Base-by-base conservation (phyloP, 2,113 vertebrate species). In the Astur gentilis region DNA sequence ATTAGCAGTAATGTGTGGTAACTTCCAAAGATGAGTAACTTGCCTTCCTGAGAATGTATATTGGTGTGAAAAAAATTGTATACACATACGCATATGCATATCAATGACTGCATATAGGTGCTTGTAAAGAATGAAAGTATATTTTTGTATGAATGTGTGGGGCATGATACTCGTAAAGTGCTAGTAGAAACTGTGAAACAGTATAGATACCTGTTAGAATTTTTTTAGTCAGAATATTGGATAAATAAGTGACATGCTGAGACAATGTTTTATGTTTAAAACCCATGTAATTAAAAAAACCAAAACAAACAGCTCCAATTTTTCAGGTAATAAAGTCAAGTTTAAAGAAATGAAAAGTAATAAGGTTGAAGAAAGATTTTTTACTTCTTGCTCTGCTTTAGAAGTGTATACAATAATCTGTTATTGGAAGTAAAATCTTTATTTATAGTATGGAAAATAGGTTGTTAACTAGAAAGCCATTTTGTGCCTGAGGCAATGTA, bases 201-300 rank as follows among this genome's bases (percentile, higher is more conserved):
- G 4, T 34, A 34, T 34, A 34, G 8, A 9, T 7, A 25, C 1
- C 16, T n/a, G 10, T 67, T 50, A 62, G 27, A 44, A 9, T 15
- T 38, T 44, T 83, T 62, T 11, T 8, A 52, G 1, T 75, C 15
- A 44, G 29, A 25, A 57, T 57, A 45, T 27, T 62, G 7, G 42
- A 32, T 71, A 76, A 64, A 57, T n/a, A 76, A 54, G 16, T 64
- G 9, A 32, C 17, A 18, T 57, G 16, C 20, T 55, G 17, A 55
- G 5, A 21, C 14, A 17, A 31, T 42, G 10, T 54, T 70, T 75
- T 32, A 26, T 38, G 40, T 49, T 55, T 27, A 60, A 60, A 84
- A 8, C 0, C 1, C 3, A 36, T 6, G 12, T 27, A 40, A 55
- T n/a, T n/a, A 26, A 27, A 52, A 18, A 38, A 18, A 38, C 9